Conservation (phyloP, 2,888 invertebrate species). For the Chaetogeoica ovagalla region DNA sequence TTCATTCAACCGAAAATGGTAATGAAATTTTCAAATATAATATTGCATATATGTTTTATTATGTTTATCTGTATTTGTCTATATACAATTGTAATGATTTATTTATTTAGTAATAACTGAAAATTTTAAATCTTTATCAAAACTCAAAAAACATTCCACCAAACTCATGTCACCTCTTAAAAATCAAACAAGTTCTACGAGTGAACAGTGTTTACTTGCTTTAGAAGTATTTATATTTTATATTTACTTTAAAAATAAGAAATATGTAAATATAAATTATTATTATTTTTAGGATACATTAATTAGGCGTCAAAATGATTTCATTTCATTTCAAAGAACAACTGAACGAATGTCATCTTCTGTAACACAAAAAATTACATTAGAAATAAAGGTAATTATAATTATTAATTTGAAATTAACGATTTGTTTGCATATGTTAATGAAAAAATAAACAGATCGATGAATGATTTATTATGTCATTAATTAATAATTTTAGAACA, state of each 20-base stretch:
- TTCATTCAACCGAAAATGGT: neutral
- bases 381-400: conserved; percentile 34
- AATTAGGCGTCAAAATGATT: conserved; percentile 25
- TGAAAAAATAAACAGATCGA: too few species aligned
- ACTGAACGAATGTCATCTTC: conserved; percentile 39
- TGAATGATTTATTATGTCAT: too few species aligned
- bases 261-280: neutral
- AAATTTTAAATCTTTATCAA: conserved; percentile 21
- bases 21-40: neutral
- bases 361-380: conserved; percentile 44
- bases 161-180: neutral
- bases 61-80: neutral
- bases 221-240: conserved; percentile 12
- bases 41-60: neutral
- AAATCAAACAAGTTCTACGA: neutral
- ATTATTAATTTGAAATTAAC: neutral
- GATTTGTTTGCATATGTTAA: neutral
- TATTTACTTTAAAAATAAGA: neutral
- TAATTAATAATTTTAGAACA: too few species aligned
- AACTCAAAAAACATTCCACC: neutral
- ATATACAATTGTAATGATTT: neutral
- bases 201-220: conserved; percentile 21
- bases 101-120: conserved; percentile 1
- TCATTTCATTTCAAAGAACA: conserved; percentile 12
- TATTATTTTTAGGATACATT: conserved; percentile 30